Conservation (phyloP, 2,888 invertebrate species). For the Panorpa germanica region DNA sequence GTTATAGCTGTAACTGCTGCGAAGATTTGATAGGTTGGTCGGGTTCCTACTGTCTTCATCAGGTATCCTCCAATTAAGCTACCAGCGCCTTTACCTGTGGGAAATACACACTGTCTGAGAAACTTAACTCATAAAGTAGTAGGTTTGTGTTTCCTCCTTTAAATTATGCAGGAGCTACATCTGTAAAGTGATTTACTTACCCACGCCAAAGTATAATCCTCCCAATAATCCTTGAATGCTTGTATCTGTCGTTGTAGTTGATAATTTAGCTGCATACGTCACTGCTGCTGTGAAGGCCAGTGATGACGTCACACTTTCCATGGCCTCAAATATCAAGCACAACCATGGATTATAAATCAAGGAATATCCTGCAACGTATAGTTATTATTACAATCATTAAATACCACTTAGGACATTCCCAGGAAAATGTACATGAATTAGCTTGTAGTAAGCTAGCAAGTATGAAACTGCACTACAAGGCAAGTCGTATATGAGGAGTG, state of each 20-base stretch:
- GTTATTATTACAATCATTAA: background rate
- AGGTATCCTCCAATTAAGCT: slow-evolving; percentile 57
- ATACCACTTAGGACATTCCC: background rate
- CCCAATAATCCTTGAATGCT: slow-evolving; percentile 59
- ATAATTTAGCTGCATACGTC: slow-evolving; percentile 55
- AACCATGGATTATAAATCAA: slow-evolving; percentile 59
- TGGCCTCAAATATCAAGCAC: slow-evolving; percentile 53
- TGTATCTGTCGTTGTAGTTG: slow-evolving; percentile 52
- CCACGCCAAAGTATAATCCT: slow-evolving; percentile 65
- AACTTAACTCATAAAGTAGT: background rate
- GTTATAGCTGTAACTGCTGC: slow-evolving; percentile 38
- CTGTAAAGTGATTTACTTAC: slow-evolving; percentile 23
- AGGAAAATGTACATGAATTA: background rate
- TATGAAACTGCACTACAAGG: background rate
- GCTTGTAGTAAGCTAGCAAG: too few species aligned
- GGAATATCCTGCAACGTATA: slow-evolving; percentile 38
- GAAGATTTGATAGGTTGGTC: slow-evolving; percentile 53
- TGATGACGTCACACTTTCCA: slow-evolving; percentile 59
- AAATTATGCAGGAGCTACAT: background rate
- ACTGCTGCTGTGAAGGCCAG: slow-evolving; percentile 59
- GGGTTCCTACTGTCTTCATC: slow-evolving; percentile 51
- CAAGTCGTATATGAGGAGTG: background rate
- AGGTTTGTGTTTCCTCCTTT: background rate
- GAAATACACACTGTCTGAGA: background rate
- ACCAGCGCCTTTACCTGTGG: slow-evolving; percentile 52